phyloP scores from a whole-genome alignment of 2,113 vertebrate species.

The Vireo altiloquus region DNA sequence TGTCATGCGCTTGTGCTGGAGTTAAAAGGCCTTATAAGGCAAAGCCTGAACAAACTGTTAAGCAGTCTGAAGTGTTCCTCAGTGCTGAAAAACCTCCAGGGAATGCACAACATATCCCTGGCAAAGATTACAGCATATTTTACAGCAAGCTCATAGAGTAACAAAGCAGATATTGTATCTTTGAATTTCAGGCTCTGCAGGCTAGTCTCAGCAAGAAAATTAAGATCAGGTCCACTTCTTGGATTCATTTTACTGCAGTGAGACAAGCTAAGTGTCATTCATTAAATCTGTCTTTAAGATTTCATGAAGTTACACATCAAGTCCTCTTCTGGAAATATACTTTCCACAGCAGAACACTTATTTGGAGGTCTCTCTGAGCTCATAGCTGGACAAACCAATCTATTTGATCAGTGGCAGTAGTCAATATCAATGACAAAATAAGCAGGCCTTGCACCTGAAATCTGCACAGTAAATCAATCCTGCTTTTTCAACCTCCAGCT shows the following conservation, averaged over 20 bases:
- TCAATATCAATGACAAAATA: not conserved
- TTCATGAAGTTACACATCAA: not conserved
- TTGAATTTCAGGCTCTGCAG: slow-evolving; percentile 9
- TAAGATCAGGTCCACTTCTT: slow-evolving; percentile 22
- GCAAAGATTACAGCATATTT: slow-evolving; percentile 73
- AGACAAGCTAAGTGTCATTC: not conserved
- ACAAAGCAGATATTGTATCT: slow-evolving; percentile 73
- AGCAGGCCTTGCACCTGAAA: not conserved
- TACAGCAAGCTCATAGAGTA: slow-evolving; percentile 52
- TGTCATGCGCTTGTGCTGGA: slow-evolving; percentile 69
- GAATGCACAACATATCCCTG: slow-evolving; percentile 73
- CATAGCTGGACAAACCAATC: not conserved
- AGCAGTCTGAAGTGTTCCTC: slow-evolving; percentile 70
- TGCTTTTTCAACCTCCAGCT: not conserved
- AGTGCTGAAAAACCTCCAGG: slow-evolving; percentile 66
- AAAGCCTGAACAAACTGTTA: slow-evolving; percentile 67
- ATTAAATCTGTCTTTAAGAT: slow-evolving; percentile 1
- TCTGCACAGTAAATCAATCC: not conserved
- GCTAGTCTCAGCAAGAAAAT: slow-evolving; percentile 45
- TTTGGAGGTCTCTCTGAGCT: not conserved
- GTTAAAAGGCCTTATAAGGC: slow-evolving; percentile 84
- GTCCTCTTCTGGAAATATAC: not conserved
- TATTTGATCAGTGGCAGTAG: not conserved
- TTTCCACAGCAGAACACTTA: not conserved
- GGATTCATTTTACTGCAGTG: slow-evolving; percentile 24